A percentile compares a stretch with the other conserved stretches of the same genome.
phyloP scores from a whole-genome alignment of 2,113 vertebrate species.

The Dryoscopus gambensis region DNA sequence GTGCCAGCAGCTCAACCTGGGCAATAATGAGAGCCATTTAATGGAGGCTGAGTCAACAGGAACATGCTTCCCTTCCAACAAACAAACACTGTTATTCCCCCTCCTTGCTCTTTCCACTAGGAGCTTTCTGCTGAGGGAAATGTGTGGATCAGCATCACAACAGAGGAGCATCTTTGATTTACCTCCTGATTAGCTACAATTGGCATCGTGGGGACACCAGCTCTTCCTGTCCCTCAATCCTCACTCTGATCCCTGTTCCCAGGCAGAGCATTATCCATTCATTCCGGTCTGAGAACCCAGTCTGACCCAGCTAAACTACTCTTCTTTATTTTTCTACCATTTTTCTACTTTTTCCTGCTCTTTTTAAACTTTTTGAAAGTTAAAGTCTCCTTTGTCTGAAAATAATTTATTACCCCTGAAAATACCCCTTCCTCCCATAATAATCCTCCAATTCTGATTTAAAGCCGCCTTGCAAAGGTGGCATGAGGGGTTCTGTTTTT shows the following conservation, averaged over 20 bases:
- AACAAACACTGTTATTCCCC: neutral
- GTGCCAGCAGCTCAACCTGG: neutral
- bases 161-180: neutral
- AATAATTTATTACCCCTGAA: neutral
- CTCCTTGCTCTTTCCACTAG: neutral
- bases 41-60: constrained; percentile 27
- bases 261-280: neutral
- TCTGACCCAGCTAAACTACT: neutral
- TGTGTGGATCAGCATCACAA: neutral
- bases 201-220: neutral
- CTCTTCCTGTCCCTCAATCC: neutral
- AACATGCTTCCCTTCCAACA: neutral
- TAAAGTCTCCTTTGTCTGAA: neutral
- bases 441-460: neutral
- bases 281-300: neutral
- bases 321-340: neutral
- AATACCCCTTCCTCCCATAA: neutral
- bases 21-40: neutral
- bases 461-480: neutral
- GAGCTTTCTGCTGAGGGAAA: neutral
- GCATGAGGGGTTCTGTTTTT: neutral
- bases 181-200: neutral
- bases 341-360: accelerated
- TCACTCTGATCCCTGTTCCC: neutral
- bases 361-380: neutral